phyloP scores from a whole-genome alignment of 2,113 vertebrate genomes.

The Malurus elegans region DNA sequence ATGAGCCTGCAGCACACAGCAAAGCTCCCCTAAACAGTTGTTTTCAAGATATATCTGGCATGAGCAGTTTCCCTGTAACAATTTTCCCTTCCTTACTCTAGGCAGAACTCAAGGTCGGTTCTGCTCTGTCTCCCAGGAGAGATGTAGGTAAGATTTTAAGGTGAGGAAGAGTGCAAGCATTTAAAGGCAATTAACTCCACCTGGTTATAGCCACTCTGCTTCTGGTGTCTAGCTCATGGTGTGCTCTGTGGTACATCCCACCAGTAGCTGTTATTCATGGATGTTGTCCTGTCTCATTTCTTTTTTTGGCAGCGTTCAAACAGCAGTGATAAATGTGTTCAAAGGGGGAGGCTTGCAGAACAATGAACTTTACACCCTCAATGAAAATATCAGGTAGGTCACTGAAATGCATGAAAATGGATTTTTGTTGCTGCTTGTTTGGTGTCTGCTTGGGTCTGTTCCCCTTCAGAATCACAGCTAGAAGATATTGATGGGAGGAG shows the following conservation, averaged over 20 bases:
- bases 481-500: neutral
- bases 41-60: neutral
- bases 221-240: neutral
- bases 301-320: conserved; percentile 83
- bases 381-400: conserved; percentile 91
- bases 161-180: neutral
- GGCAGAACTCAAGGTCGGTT: neutral
- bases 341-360: conserved; percentile 86
- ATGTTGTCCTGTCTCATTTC: conserved; percentile 13
- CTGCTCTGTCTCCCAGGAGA: neutral
- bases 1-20: neutral
- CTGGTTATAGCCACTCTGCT: neutral
- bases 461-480: neutral
- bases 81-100: neutral
- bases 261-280: neutral
- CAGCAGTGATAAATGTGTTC: conserved; percentile 94
- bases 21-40: neutral
- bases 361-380: conserved; percentile 89
- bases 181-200: neutral
- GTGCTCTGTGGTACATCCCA: neutral
- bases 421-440: neutral
- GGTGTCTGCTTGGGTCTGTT: neutral
- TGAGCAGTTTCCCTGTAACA: fast-evolving
- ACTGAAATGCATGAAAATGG: neutral
- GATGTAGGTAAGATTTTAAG: neutral